Conservation (phyloP, 1,140 invertebrate species). For the Lysiphlebus fabarum region DNA sequence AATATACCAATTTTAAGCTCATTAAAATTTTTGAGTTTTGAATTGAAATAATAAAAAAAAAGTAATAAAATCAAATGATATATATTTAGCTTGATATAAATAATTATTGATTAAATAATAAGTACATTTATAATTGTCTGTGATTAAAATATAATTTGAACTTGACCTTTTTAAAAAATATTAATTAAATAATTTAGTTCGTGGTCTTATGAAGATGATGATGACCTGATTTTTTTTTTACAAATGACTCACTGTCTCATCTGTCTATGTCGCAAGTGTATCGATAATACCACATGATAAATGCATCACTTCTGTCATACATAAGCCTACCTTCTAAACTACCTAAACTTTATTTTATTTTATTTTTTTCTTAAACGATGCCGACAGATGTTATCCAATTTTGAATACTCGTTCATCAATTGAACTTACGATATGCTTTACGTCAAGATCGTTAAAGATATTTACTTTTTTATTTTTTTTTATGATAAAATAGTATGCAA, state of each 20-base stretch:
- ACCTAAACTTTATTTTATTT: not conserved
- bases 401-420: constrained; percentile 6
- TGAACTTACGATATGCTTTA: not conserved
- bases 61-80: too few species aligned
- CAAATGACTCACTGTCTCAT: not conserved
- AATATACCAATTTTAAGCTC: too few species aligned
- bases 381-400: constrained; percentile 17
- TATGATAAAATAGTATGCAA: too few species aligned
- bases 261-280: constrained; percentile 21
- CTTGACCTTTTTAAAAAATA: constrained; percentile 10
- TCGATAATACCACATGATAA: constrained; percentile 29
- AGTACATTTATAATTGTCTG: too few species aligned
- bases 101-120: too few species aligned
- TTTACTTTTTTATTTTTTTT: too few species aligned
- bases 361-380: not conserved
- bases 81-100: too few species aligned
- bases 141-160: not conserved
- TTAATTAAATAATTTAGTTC: not conserved
- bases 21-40: too few species aligned
- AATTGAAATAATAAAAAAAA: too few species aligned
- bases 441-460: not conserved
- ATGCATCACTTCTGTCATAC: constrained; percentile 18
- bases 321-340: too few species aligned
- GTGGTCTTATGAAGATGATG: constrained; percentile 2
- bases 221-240: not conserved